Evolutionary conservation across 2,113 vertebrate species (phyloP).

Genomic region (Trinectes maculatus): DNA sequence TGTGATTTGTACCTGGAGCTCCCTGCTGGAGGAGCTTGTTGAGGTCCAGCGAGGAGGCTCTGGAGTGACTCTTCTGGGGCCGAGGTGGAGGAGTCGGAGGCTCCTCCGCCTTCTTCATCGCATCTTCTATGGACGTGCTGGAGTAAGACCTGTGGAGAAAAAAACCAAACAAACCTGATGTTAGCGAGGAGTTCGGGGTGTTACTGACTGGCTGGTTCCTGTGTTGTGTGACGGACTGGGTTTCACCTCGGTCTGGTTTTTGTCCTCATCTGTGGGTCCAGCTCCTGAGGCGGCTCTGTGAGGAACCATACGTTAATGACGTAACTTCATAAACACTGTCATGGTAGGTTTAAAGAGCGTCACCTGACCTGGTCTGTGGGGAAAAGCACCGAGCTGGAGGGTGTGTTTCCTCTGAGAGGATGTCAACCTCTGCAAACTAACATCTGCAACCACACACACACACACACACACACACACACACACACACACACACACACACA

Average conservation of each 20-base stretch:
- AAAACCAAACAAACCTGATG: background rate
- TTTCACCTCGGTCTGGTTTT: constrained; percentile 79
- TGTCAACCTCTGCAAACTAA: constrained; percentile 37
- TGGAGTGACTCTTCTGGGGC: constrained; percentile 95
- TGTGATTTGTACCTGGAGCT: constrained; percentile 80
- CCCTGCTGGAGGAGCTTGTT: constrained; percentile 96
- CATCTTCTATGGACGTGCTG: constrained; percentile 93
- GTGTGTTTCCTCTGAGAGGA: constrained; percentile 34
- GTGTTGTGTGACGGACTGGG: too few species aligned
- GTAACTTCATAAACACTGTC: too few species aligned
- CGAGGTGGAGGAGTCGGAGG: constrained; percentile 96
- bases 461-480: background rate
- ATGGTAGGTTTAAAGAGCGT: constrained; percentile 1
- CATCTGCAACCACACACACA: constrained; percentile 44
- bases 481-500: constrained; percentile 1
- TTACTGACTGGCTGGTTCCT: background rate
- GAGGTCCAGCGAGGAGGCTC: constrained; percentile 97
- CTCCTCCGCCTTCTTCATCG: constrained; percentile 92
- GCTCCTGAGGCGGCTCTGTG: constrained; percentile 71
- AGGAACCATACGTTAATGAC: constrained; percentile 1
- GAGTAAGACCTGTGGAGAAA: constrained; percentile 89
- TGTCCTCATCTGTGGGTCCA: constrained; percentile 71
- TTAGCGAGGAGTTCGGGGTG: background rate
- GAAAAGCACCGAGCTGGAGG: constrained; percentile 42
- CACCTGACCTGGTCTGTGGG: constrained; percentile 65